Percentiles rank a stretch among this genome's conserved stretches.
Evolutionary conservation across 2,113 vertebrate genomes (phyloP).

Genomic region (Microcebus griseorufus): DNA sequence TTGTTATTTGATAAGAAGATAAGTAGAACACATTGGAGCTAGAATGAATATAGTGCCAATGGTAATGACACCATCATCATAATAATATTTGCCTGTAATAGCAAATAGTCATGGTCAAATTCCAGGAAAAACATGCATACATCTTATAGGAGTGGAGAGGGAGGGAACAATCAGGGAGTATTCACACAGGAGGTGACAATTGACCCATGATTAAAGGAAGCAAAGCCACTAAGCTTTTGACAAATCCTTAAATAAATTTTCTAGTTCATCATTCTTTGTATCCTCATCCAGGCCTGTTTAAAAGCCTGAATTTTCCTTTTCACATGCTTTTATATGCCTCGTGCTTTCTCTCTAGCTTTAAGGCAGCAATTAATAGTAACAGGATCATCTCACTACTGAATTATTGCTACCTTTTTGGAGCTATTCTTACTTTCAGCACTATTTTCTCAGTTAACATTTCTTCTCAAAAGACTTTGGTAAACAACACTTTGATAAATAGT

Average conservation of each 20-base stretch:
- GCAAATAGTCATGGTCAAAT: neutral
- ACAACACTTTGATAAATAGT: neutral
- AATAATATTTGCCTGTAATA: neutral
- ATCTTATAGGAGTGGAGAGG: neutral
- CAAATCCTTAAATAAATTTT: neutral
- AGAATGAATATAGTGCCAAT: neutral
- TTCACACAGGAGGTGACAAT: neutral
- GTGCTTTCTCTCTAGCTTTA: neutral
- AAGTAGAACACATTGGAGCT: neutral
- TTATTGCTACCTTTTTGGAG: neutral
- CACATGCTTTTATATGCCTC: neutral
- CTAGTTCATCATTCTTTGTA: neutral
- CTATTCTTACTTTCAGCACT: neutral
- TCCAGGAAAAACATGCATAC: neutral
- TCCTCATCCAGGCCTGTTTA: neutral
- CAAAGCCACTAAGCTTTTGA: neutral
- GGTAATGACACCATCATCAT: neutral
- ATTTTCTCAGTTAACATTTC: constrained; percentile 20
- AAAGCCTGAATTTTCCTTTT: neutral
- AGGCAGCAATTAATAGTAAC: neutral
- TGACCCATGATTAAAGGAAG: neutral
- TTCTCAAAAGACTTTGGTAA: neutral
- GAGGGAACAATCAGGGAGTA: neutral
- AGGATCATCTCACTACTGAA: neutral
- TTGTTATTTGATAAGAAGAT: constrained; percentile 25